These are phyloP conservation scores for Holothuria leucospilota DNA, from an alignment of 53 echinoderm and acorn worm genomes.

Conservation along the genomic window DNA sequence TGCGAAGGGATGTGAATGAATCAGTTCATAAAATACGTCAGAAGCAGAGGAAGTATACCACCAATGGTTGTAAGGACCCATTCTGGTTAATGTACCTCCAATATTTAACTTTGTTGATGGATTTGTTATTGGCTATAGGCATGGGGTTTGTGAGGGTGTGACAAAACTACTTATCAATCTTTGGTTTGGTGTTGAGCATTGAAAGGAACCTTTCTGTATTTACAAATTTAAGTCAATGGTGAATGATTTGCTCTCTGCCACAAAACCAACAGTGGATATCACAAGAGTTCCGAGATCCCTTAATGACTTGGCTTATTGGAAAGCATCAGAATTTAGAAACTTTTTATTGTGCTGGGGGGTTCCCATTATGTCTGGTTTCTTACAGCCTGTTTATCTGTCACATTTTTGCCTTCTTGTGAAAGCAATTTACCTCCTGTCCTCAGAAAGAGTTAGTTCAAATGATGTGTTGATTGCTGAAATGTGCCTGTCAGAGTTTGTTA, in stretches of 20 bases:
- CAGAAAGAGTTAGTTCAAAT: slow-evolving; percentile 22
- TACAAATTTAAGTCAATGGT: slow-evolving; percentile 32
- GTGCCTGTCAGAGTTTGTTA: slow-evolving; percentile 50
- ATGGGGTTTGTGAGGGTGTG: slow-evolving; percentile 56
- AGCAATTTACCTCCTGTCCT: slow-evolving; percentile 32
- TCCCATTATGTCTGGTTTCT: slow-evolving; percentile 31
- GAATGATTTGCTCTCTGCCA: slow-evolving; percentile 7
- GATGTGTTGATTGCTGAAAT: slow-evolving; percentile 39
- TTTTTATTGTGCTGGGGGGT: slow-evolving; percentile 68
- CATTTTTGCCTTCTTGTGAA: slow-evolving; percentile 48
- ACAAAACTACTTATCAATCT: slow-evolving; percentile 49
- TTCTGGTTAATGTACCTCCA: slow-evolving; percentile 53
- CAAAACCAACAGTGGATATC: slow-evolving; percentile 44
- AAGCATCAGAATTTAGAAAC: slow-evolving; percentile 63
- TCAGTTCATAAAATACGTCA: slow-evolving; percentile 32
- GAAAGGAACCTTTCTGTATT: slow-evolving; percentile 20
- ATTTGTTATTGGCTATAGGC: slow-evolving; percentile 59
- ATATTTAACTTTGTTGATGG: slow-evolving; percentile 48
- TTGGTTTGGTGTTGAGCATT: slow-evolving; percentile 29
- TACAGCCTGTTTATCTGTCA: neutral
- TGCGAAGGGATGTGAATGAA: slow-evolving; percentile 14
- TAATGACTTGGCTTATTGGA: slow-evolving; percentile 53
- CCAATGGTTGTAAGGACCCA: slow-evolving; percentile 56
- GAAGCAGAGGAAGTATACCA: slow-evolving; percentile 6
- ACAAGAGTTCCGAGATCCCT: slow-evolving; percentile 57